Evolutionary conservation across 2,888 invertebrate species (phyloP).

Genomic region (Incurvaria masculella): DNA sequence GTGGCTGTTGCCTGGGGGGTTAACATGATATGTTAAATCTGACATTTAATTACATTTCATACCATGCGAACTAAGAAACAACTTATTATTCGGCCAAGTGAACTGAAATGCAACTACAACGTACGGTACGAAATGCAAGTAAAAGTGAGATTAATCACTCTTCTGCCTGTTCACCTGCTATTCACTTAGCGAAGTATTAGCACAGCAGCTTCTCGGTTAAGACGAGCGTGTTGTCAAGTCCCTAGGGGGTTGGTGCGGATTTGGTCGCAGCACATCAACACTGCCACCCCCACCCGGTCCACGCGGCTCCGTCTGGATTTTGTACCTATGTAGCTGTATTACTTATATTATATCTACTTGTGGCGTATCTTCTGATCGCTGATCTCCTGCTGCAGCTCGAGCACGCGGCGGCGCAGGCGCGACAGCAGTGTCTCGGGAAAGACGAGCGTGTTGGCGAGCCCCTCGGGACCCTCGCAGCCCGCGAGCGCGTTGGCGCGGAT

Average conservation of each 20-base stretch:
- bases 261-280: conserved; percentile 68
- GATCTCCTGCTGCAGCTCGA: conserved; percentile 64
- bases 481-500: conserved; percentile 49
- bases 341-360: conserved; percentile 36
- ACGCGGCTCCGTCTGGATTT: conserved; percentile 74
- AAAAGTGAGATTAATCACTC: no score
- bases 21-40: no score
- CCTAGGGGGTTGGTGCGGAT: conserved; percentile 49
- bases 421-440: conserved; percentile 61
- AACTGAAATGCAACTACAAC: conserved; percentile 13
- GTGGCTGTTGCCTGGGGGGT: no score
- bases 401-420: conserved; percentile 59
- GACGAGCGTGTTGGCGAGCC: conserved; percentile 52
- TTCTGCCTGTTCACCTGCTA: no score
- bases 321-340: no score
- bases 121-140: no score
- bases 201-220: conserved; percentile 63
- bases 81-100: no score
- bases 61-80: no score
- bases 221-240: conserved; percentile 52
- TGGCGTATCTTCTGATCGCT: conserved; percentile 58
- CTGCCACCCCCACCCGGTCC: conserved; percentile 71
- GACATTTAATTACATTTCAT: no score
- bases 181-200: conserved; percentile 59
- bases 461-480: conserved; percentile 38